Evolutionary conservation across 1,140 invertebrate species (phyloP).

Genomic region (Latrodectus geometricus): DNA sequence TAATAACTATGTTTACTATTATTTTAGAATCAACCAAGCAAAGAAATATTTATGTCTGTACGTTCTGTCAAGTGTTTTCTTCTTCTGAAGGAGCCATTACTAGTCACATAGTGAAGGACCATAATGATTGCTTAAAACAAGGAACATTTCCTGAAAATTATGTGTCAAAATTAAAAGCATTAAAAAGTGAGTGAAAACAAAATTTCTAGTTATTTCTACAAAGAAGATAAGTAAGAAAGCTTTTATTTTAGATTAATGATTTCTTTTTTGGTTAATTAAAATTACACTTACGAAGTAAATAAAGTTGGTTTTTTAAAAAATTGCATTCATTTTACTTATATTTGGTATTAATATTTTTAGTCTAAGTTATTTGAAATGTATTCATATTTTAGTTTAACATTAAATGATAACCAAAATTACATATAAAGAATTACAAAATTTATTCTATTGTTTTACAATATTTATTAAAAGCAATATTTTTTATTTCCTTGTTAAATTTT

Average conservation of each 20-base stretch:
- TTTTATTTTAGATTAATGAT: too few species aligned
- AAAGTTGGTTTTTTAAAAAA: neutral
- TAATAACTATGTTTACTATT: too few species aligned
- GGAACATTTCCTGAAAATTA: conserved; percentile 18
- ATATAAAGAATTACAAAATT: too few species aligned
- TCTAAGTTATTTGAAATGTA: too few species aligned
- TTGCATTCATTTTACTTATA: neutral
- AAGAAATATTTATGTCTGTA: conserved; percentile 37
- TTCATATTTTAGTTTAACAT: too few species aligned
- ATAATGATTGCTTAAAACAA: neutral
- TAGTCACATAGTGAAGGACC: neutral
- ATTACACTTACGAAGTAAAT: neutral
- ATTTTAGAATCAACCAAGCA: too few species aligned
- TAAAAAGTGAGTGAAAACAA: conserved; percentile 9
- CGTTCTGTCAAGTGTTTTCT: conserved; percentile 46
- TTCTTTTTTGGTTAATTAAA: too few species aligned
- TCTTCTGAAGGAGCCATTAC: neutral
- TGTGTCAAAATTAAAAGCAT: conserved; percentile 31
- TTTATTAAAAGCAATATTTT: too few species aligned
- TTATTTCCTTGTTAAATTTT: too few species aligned
- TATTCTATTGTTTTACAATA: too few species aligned
- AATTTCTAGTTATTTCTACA: neutral
- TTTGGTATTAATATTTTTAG: too few species aligned
- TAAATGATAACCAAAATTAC: too few species aligned
- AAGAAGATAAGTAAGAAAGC: neutral